These are phyloP conservation scores for Araneus ventricosus DNA, from an alignment of 1,140 invertebrate species.

Conservation along the genomic window DNA sequence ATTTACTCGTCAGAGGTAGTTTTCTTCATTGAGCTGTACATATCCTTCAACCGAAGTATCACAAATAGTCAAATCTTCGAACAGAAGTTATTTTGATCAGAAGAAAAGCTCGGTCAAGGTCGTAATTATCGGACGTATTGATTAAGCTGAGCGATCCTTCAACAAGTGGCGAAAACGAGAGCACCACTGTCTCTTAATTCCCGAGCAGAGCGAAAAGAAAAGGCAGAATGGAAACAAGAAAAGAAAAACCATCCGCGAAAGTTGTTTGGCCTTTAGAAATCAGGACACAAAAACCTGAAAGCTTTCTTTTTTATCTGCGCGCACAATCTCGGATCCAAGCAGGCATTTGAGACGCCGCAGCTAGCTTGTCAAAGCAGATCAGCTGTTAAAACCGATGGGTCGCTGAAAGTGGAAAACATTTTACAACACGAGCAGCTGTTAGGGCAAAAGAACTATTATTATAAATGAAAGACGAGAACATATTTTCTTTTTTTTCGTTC, in stretches of 20 bases:
- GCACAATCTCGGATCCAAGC: not conserved
- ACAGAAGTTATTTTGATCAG: not conserved
- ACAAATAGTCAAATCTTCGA: not conserved
- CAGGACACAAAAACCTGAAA: constrained; percentile 35
- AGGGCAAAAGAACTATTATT: not conserved
- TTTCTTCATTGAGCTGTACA: too few relatives aligned
- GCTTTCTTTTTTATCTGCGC: constrained; percentile 9
- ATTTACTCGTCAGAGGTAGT: too few relatives aligned
- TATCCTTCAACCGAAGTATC: not conserved
- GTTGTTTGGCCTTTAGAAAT: constrained; percentile 63
- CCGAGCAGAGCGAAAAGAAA: not conserved
- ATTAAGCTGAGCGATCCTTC: constrained; percentile 10
- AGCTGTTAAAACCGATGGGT: constrained; percentile 24
- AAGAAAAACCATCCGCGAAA: constrained; percentile 37
- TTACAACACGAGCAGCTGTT: constrained; percentile 19
- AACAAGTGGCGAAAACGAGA: constrained; percentile 38
- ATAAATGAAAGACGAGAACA: not conserved
- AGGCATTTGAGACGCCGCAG: not conserved
- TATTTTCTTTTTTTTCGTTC: too few relatives aligned
- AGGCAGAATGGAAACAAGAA: not conserved
- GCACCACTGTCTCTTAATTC: not conserved
- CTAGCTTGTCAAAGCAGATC: constrained; percentile 16
- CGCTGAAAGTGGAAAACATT: constrained; percentile 23
- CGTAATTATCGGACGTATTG: not conserved
- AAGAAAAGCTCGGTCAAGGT: constrained; percentile 28